Percentiles rank a stretch among this genome's conserved stretches.
Evolutionary conservation across 1,140 invertebrate genomes (phyloP).

Genomic region (Dinothrombium tinctorium): DNA sequence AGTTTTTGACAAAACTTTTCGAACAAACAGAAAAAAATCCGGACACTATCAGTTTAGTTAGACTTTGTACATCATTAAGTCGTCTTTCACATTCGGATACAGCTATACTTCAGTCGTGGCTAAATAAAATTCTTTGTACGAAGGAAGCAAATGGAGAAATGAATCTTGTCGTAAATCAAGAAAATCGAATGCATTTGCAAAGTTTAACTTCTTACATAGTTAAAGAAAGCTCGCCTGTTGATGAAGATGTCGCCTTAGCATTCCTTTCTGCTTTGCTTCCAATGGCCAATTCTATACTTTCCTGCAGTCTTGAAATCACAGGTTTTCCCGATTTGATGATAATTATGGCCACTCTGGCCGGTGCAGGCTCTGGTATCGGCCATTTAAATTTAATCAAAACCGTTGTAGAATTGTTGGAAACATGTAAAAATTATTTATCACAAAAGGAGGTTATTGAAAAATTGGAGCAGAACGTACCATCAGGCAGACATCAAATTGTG

Average conservation of each 20-base stretch:
- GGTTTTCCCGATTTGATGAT: conserved; percentile 58
- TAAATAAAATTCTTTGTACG: conserved; percentile 1
- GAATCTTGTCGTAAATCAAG: conserved; percentile 22
- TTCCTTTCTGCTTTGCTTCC: conserved; percentile 50
- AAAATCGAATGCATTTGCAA: conserved; percentile 44
- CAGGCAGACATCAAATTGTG: conserved; percentile 29
- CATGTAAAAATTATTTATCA: conserved; percentile 29
- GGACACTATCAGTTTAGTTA: conserved; percentile 35
- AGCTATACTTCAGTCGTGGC: conserved; percentile 1
- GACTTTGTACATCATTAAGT: conserved; percentile 36
- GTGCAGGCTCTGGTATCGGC: conserved; percentile 44
- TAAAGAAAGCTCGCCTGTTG: conserved; percentile 34
- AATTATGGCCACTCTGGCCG: conserved; percentile 48
- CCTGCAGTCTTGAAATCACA: conserved; percentile 32
- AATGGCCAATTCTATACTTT: conserved; percentile 40
- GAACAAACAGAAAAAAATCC: conserved; percentile 33
- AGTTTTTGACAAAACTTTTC: conserved; percentile 54
- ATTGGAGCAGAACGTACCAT: conserved; percentile 26
- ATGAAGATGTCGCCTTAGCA: conserved; percentile 39
- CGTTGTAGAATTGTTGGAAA: conserved; percentile 43
- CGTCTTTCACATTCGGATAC: background rate
- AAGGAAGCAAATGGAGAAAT: conserved; percentile 16
- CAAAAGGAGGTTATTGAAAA: conserved; percentile 30
- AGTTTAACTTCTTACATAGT: conserved; percentile 46
- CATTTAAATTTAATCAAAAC: conserved; percentile 54